A percentile compares a stretch with the other conserved stretches of the same genome.
These are phyloP conservation scores for Zoanthus sociatus DNA, from an alignment of 92 coral and sea anemone genomes.

Conservation along the genomic window DNA sequence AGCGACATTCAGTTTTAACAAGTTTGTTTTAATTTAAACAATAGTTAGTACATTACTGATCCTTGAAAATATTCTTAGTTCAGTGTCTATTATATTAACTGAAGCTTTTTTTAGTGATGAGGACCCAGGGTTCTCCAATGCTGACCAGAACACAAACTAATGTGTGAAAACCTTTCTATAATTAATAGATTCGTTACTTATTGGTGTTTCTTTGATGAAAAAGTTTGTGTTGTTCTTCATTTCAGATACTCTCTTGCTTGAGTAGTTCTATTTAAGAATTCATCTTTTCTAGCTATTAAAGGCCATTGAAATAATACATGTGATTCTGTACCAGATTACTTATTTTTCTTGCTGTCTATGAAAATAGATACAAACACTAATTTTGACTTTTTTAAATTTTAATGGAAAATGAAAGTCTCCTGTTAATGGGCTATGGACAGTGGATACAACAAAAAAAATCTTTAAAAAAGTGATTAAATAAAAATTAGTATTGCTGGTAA, in stretches of 20 bases:
- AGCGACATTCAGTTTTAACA: constrained; percentile 4
- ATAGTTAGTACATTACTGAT: not conserved
- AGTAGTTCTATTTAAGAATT: not conserved
- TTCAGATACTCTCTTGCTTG: constrained; percentile 6
- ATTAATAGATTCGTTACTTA: not conserved
- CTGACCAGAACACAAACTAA: constrained; percentile 1
- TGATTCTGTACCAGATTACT: constrained; percentile 6
- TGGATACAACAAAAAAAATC: constrained; percentile 1
- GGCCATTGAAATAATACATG: constrained; percentile 6
- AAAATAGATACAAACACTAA: constrained; percentile 4
- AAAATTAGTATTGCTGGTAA: not conserved
- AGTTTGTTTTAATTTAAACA: constrained; percentile 8
- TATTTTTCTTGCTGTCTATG: not conserved
- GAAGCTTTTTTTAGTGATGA: constrained; percentile 1
- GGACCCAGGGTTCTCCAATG: constrained; percentile 20
- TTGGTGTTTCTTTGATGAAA: not conserved
- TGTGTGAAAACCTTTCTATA: constrained; percentile 2
- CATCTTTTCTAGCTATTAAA: constrained; percentile 1
- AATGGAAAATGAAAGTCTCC: not conserved
- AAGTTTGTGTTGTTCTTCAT: not conserved
- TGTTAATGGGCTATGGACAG: constrained; percentile 1
- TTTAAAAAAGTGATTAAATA: constrained; percentile 3
- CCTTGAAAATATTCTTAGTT: constrained; percentile 7
- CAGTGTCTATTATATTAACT: not conserved
- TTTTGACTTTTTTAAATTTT: not conserved